Base-by-base conservation (phyloP, 2,888 invertebrate species). In the Ferdinandea cuprea region DNA sequence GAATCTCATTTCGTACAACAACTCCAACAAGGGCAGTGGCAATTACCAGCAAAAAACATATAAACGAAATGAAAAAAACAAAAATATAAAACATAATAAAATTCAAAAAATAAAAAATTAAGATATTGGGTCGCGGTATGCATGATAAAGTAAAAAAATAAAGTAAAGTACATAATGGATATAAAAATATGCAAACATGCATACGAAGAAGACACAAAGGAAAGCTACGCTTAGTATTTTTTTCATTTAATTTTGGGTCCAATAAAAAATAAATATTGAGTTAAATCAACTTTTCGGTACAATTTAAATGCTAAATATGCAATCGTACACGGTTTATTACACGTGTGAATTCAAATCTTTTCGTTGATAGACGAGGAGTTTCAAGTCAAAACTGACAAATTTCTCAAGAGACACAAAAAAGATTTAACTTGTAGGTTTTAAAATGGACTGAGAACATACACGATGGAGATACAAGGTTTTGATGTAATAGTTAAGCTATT, bases 51-150 rank as follows among this genome's bases (percentile, higher is more conserved):
- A 61, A 65, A 35, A 46, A 42, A 71, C 61, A 48, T 56, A 63
- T 21, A 44, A 52, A 72, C 63, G 52, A 77, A 72, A 66, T 37
- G 48, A 78, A 78, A 78, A 83, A 61, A 72, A 66, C 35, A 50
- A 78, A 78, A 78, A 83, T 56, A 42, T 48, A 83, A 73, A 68
- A 68, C 61, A 66, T 56, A 83, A 68, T 68, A 71, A 78, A 77
- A 77, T 54, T 13, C 21, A 61, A 35, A 61, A 56, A 30, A 56
- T 61, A 63, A 58, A 68, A 66, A 71, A 58, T 35, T 35, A 50
- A 83, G 72, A 78, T 78, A 83, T 78, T 78, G 73, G 83, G 73
- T 68, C 78, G 83, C 78, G 83, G 83, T 58, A 83, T 78, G 72
- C 83, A 78, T 63, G 78, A 58, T 61, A 73, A 78, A 78, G 72